phyloP scores from a whole-genome alignment of 2,113 vertebrate species.

The Tretioscincus oriximinensis region DNA sequence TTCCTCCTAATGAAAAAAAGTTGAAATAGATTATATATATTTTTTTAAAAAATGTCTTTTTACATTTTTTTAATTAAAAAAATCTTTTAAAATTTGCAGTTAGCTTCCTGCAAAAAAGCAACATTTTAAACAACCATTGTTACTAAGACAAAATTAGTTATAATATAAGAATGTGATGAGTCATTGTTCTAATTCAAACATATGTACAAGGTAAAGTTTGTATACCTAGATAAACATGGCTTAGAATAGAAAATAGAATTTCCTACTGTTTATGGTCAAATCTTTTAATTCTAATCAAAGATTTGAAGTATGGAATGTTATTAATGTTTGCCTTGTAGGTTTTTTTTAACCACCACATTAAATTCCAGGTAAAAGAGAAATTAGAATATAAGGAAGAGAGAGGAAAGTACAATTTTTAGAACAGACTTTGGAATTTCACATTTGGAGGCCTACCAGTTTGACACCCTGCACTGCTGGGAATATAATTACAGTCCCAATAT shows the following conservation, averaged over 20 bases:
- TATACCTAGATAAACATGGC: constrained; percentile 35
- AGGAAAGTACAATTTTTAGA: constrained; percentile 42
- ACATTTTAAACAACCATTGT: not conserved
- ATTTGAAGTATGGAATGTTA: constrained; percentile 38
- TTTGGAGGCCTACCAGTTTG: not conserved
- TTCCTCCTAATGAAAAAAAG: not conserved
- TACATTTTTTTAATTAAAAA: no score
- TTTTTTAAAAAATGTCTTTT: not conserved
- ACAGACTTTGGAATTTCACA: not conserved
- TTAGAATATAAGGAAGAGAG: constrained; percentile 20
- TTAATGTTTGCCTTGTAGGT: constrained; percentile 34
- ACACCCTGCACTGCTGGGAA: no score
- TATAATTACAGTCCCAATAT: no score
- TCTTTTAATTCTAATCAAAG: constrained; percentile 41
- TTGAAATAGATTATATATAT: not conserved
- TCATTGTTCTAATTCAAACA: constrained; percentile 5
- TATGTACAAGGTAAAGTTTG: constrained; percentile 41
- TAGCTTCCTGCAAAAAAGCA: not conserved
- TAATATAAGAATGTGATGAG: constrained; percentile 27
- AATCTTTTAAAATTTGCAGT: not conserved
- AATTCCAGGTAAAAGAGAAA: constrained; percentile 51
- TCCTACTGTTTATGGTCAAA: constrained; percentile 42
- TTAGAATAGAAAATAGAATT: constrained; percentile 35
- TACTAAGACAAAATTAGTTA: constrained; percentile 31
- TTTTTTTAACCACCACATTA: constrained; percentile 54